Conservation (phyloP, 2,797 vertebrate genomes). For the Sebastes hubbsi region DNA sequence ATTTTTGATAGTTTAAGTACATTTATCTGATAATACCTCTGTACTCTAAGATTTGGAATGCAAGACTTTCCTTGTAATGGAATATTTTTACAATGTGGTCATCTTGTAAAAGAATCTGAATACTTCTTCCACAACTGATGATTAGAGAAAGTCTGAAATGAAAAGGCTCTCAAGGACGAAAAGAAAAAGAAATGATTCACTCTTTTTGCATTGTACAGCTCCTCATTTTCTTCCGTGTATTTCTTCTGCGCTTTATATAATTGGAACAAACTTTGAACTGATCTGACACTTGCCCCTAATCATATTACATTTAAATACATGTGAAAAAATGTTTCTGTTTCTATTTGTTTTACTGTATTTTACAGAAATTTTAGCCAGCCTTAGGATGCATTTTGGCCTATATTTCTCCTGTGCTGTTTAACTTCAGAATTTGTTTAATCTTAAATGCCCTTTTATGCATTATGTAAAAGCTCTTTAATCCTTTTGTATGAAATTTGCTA, state of each 20-base stretch:
- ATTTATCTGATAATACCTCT: not conserved
- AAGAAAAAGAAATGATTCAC: too few relatives aligned
- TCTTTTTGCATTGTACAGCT: not conserved
- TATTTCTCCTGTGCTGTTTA: not conserved
- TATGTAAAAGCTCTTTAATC: not conserved
- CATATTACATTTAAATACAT: not conserved
- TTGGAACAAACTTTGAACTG: not conserved
- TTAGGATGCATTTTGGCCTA: slow-evolving; percentile 12
- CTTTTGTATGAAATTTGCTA: slow-evolving; percentile 2
- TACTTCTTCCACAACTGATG: not conserved
- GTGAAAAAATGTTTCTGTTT: not conserved
- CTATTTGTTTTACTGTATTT: not conserved
- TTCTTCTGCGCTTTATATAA: not conserved
- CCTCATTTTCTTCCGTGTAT: not conserved
- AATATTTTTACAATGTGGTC: not conserved
- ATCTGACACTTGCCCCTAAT: not conserved
- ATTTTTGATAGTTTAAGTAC: too few relatives aligned
- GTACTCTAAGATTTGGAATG: not conserved
- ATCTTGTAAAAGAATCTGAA: not conserved
- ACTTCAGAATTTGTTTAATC: slow-evolving; percentile 10
- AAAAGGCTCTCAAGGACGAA: not conserved
- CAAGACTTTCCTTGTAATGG: too few relatives aligned
- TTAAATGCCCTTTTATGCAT: slow-evolving; percentile 6
- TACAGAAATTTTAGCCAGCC: not conserved
- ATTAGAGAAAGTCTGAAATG: not conserved